A percentile compares a stretch with the other conserved stretches of the same genome.
phyloP scores from a whole-genome alignment of 2,113 vertebrate species.

The Nestor notabilis region DNA sequence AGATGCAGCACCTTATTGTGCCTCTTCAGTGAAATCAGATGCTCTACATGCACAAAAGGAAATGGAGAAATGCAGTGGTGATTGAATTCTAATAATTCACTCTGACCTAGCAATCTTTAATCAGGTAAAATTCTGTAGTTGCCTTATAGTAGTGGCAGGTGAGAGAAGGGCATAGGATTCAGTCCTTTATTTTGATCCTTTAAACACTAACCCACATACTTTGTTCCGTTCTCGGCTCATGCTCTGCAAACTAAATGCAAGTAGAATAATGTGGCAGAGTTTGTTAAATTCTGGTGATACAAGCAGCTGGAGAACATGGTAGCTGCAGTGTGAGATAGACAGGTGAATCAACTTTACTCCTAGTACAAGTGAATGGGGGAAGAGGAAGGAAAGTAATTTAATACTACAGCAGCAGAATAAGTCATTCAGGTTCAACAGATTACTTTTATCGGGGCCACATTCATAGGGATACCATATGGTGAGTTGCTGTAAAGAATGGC shows the following conservation, averaged over 20 bases:
- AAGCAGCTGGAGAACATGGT: slow-evolving; percentile 32
- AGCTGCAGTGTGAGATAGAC: slow-evolving; percentile 61
- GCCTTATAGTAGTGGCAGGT: background rate
- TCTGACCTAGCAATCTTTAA: background rate
- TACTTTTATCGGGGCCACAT: slow-evolving; percentile 75
- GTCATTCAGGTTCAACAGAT: slow-evolving; percentile 16
- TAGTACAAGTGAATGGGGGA: slow-evolving; percentile 49
- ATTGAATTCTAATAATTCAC: background rate
- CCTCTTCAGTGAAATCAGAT: background rate
- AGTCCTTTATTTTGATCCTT: background rate
- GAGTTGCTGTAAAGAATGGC: slow-evolving; percentile 73
- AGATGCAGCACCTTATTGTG: background rate
- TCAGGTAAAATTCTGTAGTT: background rate
- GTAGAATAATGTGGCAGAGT: background rate
- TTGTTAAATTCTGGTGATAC: background rate
- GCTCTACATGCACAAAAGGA: background rate
- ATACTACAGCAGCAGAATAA: background rate
- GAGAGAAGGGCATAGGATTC: background rate
- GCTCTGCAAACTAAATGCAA: background rate
- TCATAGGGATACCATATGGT: slow-evolving; percentile 83
- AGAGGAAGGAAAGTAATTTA: slow-evolving; percentile 12
- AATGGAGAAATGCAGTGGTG: background rate
- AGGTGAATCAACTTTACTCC: slow-evolving; percentile 76
- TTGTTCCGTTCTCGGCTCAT: background rate
- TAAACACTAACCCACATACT: background rate